A percentile compares a stretch with the other conserved stretches of the same genome.
phyloP scores from a whole-genome alignment of 2,797 vertebrate species.

The Pangasius macronema region DNA sequence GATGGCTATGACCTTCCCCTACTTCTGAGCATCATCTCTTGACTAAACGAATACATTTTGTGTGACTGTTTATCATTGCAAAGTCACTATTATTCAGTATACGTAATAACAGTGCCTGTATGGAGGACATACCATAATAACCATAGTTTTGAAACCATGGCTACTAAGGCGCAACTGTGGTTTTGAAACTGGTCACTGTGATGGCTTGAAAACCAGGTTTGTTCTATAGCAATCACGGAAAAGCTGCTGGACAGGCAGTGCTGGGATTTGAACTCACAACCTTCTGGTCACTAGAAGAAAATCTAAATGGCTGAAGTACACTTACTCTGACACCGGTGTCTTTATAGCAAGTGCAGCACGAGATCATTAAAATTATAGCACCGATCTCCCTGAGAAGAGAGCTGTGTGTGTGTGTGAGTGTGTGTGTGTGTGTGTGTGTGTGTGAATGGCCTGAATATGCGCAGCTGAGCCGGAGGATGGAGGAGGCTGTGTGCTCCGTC shows the following conservation, averaged over 20 bases:
- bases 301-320: background rate
- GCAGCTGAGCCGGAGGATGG: slow-evolving; percentile 70
- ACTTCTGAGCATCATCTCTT: too few relatives aligned
- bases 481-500: slow-evolving; percentile 49
- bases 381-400: background rate
- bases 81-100: background rate
- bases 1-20: background rate
- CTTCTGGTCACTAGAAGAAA: background rate
- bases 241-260: background rate
- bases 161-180: background rate
- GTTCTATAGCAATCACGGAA: background rate
- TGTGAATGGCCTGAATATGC: slow-evolving; percentile 42
- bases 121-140: background rate
- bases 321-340: background rate
- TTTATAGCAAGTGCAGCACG: background rate
- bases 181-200: background rate
- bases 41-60: background rate
- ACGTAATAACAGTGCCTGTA: background rate
- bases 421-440: slow-evolving; percentile 33
- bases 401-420: slow-evolving; percentile 13
- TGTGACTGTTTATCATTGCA: background rate
- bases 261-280: background rate
- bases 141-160: background rate
- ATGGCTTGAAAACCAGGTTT: background rate
- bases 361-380: background rate